These are phyloP conservation scores for Thomomys bottae DNA, from an alignment of 2,113 vertebrate genomes.

Conservation along the genomic window DNA sequence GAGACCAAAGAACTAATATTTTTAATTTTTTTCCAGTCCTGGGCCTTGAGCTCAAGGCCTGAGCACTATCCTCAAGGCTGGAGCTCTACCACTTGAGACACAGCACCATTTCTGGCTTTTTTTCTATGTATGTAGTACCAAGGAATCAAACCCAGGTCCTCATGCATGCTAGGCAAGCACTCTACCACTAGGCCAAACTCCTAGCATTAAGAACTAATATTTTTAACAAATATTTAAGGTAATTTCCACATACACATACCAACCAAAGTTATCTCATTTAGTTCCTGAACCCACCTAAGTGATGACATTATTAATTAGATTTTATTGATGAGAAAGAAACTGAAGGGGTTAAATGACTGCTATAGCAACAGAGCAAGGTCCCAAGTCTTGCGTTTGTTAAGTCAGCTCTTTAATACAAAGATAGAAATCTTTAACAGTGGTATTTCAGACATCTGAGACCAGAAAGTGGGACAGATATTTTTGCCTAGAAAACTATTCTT, in stretches of 20 bases:
- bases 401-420: background rate
- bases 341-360: background rate
- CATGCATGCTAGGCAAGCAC: too few relatives aligned
- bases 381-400: background rate
- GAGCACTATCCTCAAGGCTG: too few relatives aligned
- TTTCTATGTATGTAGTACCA: too few relatives aligned
- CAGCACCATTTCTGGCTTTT: too few relatives aligned
- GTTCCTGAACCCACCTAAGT: background rate
- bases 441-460: conserved; percentile 40
- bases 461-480: conserved; percentile 54
- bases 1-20: background rate
- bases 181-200: too few relatives aligned
- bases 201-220: background rate
- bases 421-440: background rate
- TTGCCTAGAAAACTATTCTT: conserved; percentile 36
- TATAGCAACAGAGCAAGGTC: background rate
- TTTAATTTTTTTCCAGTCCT: too few relatives aligned
- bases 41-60: too few relatives aligned
- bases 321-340: background rate
- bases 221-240: conserved; percentile 23
- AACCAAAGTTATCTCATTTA: conserved; percentile 1
- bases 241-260: background rate
- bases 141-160: too few relatives aligned
- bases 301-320: background rate
- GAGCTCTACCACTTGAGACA: too few relatives aligned